phyloP scores from a whole-genome alignment of 2,888 invertebrate genomes.

The Lithophane socia region DNA sequence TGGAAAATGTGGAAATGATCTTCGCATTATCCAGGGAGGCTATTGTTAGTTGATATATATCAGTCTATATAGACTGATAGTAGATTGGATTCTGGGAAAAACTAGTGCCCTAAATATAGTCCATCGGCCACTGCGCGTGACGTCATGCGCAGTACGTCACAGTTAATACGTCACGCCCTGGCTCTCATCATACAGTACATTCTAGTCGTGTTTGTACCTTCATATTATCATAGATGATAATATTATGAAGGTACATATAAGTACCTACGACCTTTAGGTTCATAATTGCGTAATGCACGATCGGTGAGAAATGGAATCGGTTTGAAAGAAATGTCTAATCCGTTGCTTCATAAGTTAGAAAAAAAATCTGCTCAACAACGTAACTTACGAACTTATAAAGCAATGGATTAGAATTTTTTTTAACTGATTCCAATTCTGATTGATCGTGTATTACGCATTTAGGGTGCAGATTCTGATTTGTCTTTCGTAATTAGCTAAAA shows the following conservation, averaged over 20 bases:
- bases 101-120: slow-evolving; percentile 51
- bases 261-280: background rate
- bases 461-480: slow-evolving; percentile 1
- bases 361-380: no score
- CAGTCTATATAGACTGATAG: no score
- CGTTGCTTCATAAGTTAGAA: no score
- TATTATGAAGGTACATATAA: no score
- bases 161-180: slow-evolving; percentile 71
- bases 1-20: slow-evolving; percentile 17
- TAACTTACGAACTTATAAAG: no score
- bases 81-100: slow-evolving; percentile 36
- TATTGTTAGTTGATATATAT: slow-evolving; percentile 10
- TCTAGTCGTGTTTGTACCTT: slow-evolving; percentile 29
- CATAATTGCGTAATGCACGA: no score
- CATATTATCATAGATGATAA: background rate
- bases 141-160: slow-evolving; percentile 81
- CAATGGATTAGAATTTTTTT: no score
- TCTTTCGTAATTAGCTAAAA: slow-evolving; percentile 8
- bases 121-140: slow-evolving; percentile 66
- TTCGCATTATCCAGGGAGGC: slow-evolving; percentile 1
- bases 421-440: no score
- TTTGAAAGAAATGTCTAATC: no score
- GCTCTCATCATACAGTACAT: slow-evolving; percentile 36
- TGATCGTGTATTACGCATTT: no score
- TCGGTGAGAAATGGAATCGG: no score